Percentiles rank a stretch among this genome's conserved stretches.
Evolutionary conservation across 2,888 invertebrate species (phyloP).

Genomic region (Calliopum simillimum): DNA sequence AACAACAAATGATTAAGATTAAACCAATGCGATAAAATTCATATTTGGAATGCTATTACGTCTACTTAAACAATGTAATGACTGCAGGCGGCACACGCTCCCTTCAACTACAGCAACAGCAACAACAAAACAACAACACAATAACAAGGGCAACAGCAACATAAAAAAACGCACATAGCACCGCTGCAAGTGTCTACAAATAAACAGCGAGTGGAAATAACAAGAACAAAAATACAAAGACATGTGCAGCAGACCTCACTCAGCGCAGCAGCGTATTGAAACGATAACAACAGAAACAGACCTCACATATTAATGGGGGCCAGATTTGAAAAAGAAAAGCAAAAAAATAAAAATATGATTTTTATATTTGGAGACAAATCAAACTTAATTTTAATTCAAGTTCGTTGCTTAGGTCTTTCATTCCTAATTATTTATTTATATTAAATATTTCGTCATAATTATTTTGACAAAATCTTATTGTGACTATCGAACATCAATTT

Average conservation of each 20-base stretch:
- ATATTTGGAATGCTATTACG: slow-evolving; percentile 57
- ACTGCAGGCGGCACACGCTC: slow-evolving; percentile 44
- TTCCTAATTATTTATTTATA: too few relatives aligned
- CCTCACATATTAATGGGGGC: not conserved
- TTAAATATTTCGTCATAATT: too few relatives aligned
- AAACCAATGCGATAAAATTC: slow-evolving; percentile 58
- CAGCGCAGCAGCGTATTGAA: not conserved
- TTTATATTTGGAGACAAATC: too few relatives aligned
- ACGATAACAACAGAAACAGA: not conserved
- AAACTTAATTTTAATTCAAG: too few relatives aligned
- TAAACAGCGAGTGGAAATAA: slow-evolving; percentile 27
- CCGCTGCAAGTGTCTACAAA: not conserved
- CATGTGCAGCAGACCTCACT: slow-evolving; percentile 29
- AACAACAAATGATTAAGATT: slow-evolving; percentile 53
- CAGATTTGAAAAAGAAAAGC: not conserved
- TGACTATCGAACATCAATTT: too few relatives aligned
- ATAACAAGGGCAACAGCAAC: slow-evolving; percentile 27
- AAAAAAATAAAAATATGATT: too few relatives aligned
- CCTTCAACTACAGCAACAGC: slow-evolving; percentile 23
- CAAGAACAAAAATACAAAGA: slow-evolving; percentile 33
- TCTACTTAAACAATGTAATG: slow-evolving; percentile 59
- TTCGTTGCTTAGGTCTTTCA: too few relatives aligned
- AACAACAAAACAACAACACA: too few relatives aligned
- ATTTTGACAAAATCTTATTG: too few relatives aligned
- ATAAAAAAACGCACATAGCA: not conserved